A percentile compares a stretch with the other conserved stretches of the same genome.
Conservation (phyloP, 2,797 vertebrate species). For the Sebastes kiyomatsui region DNA sequence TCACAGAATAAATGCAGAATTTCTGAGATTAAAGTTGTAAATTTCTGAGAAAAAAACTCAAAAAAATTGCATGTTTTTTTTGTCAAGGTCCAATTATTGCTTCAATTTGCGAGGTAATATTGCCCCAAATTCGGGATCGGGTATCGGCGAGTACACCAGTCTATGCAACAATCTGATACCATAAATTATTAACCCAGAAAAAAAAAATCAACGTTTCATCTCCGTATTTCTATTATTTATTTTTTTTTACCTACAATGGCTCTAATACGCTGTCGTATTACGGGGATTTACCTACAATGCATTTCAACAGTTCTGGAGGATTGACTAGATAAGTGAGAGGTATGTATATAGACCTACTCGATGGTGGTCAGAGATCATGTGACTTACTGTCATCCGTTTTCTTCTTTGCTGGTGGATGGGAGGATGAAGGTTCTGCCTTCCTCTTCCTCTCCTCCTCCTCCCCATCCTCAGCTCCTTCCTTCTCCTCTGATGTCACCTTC, state of each 20-base stretch:
- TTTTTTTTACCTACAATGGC: neutral
- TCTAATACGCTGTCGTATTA: neutral
- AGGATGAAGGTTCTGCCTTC: conserved; percentile 84
- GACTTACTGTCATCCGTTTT: conserved; percentile 82
- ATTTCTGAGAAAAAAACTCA: no score
- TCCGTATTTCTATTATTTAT: no score
- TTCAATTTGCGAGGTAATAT: no score
- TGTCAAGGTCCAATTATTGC: no score
- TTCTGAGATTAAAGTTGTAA: no score
- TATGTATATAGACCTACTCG: neutral
- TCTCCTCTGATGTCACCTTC: conserved; percentile 63
- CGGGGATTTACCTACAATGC: neutral
- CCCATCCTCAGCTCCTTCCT: conserved; percentile 68
- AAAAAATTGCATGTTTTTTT: no score
- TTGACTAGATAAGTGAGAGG: neutral
- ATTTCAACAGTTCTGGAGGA: neutral
- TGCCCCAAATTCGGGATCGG: no score
- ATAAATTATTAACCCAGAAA: no score
- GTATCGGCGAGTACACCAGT: no score
- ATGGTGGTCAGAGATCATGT: neutral
- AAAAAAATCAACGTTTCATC: no score
- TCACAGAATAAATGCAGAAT: no score
- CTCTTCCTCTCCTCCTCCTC: conserved; percentile 52
- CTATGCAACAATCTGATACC: no score
- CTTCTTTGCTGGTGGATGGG: conserved; percentile 84